Conservation (phyloP, 2,797 vertebrate genomes). For the Hippocampus kuda region DNA sequence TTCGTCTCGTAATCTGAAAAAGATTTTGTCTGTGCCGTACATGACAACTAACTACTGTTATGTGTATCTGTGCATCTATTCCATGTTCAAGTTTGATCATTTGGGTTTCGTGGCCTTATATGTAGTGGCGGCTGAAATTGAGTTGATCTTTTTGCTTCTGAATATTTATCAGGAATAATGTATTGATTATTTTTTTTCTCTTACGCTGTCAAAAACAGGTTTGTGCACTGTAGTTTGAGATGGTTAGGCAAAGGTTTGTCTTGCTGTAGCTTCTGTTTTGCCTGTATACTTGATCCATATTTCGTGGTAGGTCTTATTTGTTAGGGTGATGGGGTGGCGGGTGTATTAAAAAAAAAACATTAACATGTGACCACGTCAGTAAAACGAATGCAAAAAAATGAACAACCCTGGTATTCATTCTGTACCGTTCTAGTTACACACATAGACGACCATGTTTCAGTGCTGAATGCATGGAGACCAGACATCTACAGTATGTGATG, state of each 20-base stretch:
- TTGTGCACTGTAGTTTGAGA: conserved; percentile 18
- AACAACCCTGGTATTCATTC: conserved; percentile 39
- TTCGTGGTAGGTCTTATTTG: conserved; percentile 35
- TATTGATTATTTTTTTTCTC: conserved; percentile 31
- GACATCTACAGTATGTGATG: conserved; percentile 49
- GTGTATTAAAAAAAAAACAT: conserved; percentile 19
- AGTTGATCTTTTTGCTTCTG: conserved; percentile 16
- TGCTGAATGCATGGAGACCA: conserved; percentile 44
- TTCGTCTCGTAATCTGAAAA: conserved; percentile 6
- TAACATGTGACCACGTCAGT: conserved; percentile 49
- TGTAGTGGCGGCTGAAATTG: conserved; percentile 31
- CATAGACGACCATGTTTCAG: conserved; percentile 44
- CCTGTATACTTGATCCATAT: conserved; percentile 33
- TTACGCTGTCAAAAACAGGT: conserved; percentile 17
- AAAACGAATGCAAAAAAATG: conserved; percentile 31
- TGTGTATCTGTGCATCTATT: conserved; percentile 24
- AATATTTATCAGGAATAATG: conserved; percentile 21
- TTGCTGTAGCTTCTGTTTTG: conserved; percentile 26
- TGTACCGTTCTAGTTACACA: conserved; percentile 57
- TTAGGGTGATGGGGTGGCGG: conserved; percentile 14
- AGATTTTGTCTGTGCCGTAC: conserved; percentile 43
- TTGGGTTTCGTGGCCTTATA: conserved; percentile 66
- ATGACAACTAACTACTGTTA: conserved; percentile 20
- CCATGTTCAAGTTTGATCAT: conserved; percentile 38
- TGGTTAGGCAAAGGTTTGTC: conserved; percentile 3